Base-by-base conservation (phyloP, 1,140 invertebrate species). In the Zaprionus ornatus region DNA sequence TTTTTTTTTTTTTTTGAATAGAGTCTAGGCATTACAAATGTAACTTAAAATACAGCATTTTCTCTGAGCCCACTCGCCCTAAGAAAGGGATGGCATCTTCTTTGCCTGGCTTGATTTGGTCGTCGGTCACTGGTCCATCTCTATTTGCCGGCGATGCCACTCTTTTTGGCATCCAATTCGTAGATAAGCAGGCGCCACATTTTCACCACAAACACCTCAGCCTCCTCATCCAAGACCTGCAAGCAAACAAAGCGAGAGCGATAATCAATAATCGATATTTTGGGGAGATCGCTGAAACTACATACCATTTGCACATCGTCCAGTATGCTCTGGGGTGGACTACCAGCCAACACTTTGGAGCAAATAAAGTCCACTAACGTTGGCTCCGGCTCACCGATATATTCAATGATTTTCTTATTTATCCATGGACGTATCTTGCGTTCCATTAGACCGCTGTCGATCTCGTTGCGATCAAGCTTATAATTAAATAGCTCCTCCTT, bases 131-230 rank as follows among this genome's bases (percentile, higher is more conserved):
- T 63, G 56, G 23, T 32, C 9, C n/a, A 29, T 45, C 15, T 19
- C 63, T 85, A 86, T 40, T 86, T 86, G 66, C 79, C 68, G n/a
- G 57, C 81, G 74, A 88, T 80, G 65, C 81, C 97, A 93, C 96
- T 94, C 93, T 99, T 99, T 93, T 99, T 99, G 50, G 98, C 98
- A 95, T 99, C 98, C 80, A 99, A 98, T 95, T 99, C 99, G 93
- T 99, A 99, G 84, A 99, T 99, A 64, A 99, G 94, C 92, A 99
- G 95, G 90, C 99, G 95, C 99, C 99, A 99, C 98, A 99, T 99
- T 95, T 99, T 99, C 42, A 99, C 98, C 82, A 99, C 98, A 95
- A 99, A 99, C 60, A 99, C 98, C 95, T 99, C 99, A 7, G 99
- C 99, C 94, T 99, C 99, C 93, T 99, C 99, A 93, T 99, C 99